phyloP scores from a whole-genome alignment of 2,113 vertebrate species.

The Prunella himalayana region DNA sequence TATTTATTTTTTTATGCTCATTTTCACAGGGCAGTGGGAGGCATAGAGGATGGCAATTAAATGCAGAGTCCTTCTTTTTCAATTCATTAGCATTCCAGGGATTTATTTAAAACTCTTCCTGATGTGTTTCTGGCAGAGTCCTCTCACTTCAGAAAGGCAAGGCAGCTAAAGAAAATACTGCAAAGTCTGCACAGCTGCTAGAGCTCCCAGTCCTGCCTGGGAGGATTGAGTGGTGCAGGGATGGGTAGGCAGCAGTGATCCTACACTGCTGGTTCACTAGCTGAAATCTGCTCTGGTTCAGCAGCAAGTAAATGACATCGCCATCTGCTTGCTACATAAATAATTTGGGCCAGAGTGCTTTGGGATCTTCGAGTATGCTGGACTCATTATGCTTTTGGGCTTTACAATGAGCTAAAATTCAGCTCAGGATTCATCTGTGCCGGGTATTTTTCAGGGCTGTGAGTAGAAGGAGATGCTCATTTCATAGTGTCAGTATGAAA shows the following conservation, averaged over 20 bases:
- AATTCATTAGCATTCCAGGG: not conserved
- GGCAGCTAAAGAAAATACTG: not conserved
- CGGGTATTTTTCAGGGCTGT: not conserved
- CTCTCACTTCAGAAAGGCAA: not conserved
- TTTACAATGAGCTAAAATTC: not conserved
- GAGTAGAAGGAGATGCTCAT: not conserved
- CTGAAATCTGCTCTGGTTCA: not conserved
- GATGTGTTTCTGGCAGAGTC: not conserved
- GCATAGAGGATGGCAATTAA: not conserved
- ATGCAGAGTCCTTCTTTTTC: not conserved
- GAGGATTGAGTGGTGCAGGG: not conserved
- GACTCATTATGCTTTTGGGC: not conserved
- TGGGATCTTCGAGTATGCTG: not conserved
- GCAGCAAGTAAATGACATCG: not conserved
- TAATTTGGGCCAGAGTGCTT: not conserved
- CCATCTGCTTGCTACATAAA: constrained; percentile 4
- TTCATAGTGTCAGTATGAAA: not conserved
- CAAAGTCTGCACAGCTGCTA: not conserved
- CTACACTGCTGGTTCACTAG: not conserved
- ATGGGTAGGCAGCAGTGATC: not conserved
- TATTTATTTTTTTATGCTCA: not conserved
- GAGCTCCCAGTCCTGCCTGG: not conserved
- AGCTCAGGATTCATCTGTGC: not conserved
- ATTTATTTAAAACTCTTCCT: constrained; percentile 9
- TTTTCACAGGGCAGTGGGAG: not conserved